A percentile compares a stretch with the other conserved stretches of the same genome.
These are phyloP conservation scores for Zhengitettix transpicula DNA, from an alignment of 2,888 invertebrate species.

Conservation along the genomic window DNA sequence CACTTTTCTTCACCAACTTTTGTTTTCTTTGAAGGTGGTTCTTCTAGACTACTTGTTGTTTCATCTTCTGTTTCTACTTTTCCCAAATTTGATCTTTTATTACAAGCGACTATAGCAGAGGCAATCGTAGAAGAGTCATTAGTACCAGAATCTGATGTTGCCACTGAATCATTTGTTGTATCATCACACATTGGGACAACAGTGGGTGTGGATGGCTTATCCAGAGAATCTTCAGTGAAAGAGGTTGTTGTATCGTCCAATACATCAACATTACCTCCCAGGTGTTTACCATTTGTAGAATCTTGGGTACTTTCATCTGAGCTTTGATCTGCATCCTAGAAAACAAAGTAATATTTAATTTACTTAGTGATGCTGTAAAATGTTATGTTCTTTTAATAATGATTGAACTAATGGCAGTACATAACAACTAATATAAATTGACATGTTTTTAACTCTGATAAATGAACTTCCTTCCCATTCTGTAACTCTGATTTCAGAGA, in stretches of 20 bases:
- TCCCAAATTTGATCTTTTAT: not conserved
- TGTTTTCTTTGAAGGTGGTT: slow-evolving; percentile 10
- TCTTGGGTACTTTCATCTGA: slow-evolving; percentile 71
- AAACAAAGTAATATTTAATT: not conserved
- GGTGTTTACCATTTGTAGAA: slow-evolving; percentile 31
- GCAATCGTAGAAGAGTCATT: slow-evolving; percentile 12
- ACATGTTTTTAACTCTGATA: no score
- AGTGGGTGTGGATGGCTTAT: slow-evolving; percentile 43
- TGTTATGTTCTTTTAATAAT: no score
- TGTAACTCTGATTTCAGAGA: no score
- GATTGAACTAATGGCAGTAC: no score
- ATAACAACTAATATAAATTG: no score
- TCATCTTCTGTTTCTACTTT: slow-evolving; percentile 3
- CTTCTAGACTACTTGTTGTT: slow-evolving; percentile 6
- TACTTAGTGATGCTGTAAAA: not conserved
- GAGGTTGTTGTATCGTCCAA: slow-evolving; percentile 56
- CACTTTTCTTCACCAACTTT: slow-evolving; percentile 9
- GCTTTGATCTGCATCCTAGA: slow-evolving; percentile 23
- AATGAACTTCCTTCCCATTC: no score
- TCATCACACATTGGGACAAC: slow-evolving; percentile 14
- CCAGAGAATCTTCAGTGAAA: slow-evolving; percentile 58
- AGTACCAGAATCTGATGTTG: slow-evolving; percentile 17
- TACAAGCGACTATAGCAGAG: slow-evolving; percentile 2
- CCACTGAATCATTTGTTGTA: slow-evolving; percentile 19
- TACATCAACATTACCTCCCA: slow-evolving; percentile 25